These are phyloP conservation scores for Lepidurus apus DNA, from an alignment of 1,140 invertebrate genomes.

Conservation along the genomic window DNA sequence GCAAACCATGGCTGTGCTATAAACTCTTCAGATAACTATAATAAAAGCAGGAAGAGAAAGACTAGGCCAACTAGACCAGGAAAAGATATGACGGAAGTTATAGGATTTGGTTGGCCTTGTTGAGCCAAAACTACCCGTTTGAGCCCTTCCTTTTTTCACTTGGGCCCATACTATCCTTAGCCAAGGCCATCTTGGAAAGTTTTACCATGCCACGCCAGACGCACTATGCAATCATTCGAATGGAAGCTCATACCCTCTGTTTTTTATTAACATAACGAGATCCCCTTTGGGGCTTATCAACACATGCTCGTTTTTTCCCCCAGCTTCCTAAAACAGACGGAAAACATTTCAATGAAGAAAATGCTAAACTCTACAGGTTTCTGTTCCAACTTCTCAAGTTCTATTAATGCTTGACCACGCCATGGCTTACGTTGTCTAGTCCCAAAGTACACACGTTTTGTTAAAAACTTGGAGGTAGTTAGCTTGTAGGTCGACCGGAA, in stretches of 20 bases:
- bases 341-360: background rate
- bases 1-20: no score
- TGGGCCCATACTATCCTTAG: background rate
- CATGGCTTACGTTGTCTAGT: background rate
- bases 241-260: background rate
- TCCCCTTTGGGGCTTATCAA: background rate
- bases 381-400: background rate
- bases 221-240: background rate
- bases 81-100: constrained; percentile 12
- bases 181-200: background rate
- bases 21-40: background rate
- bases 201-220: background rate
- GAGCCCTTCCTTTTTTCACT: background rate
- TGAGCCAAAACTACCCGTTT: background rate
- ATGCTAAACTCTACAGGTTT: background rate
- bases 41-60: constrained; percentile 15
- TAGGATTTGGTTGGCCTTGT: constrained; percentile 9
- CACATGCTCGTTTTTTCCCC: background rate
- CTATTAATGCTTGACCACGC: background rate
- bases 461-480: background rate
- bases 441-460: background rate
- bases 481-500: background rate
- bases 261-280: background rate
- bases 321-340: background rate
- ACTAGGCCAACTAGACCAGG: constrained; percentile 1